These are phyloP conservation scores for Pollenia griseotomentosa DNA, from an alignment of 2,888 invertebrate species.

Conservation along the genomic window DNA sequence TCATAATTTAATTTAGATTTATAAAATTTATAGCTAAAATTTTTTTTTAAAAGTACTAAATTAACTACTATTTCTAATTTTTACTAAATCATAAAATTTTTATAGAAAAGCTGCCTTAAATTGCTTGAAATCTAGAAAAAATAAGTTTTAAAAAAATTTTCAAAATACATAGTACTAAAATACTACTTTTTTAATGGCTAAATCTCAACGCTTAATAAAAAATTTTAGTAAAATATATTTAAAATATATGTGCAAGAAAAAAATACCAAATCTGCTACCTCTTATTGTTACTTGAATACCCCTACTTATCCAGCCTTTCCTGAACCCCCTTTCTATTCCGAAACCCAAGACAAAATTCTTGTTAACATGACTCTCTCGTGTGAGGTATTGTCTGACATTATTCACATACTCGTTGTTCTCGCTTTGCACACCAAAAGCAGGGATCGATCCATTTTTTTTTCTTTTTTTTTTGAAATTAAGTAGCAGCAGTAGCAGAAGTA, in stretches of 20 bases:
- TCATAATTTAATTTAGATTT: too few species aligned
- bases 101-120: too few species aligned
- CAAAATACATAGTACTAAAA: too few species aligned
- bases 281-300: neutral
- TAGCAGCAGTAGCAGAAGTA: conserved; percentile 31
- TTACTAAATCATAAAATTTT: too few species aligned
- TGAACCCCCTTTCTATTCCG: conserved; percentile 25
- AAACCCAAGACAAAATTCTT: conserved; percentile 45
- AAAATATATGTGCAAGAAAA: neutral
- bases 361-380: conserved; percentile 32
- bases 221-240: neutral
- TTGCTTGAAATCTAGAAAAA: too few species aligned
- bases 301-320: neutral
- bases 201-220: too few species aligned
- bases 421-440: conserved; percentile 10
- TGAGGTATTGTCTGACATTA: conserved; percentile 56
- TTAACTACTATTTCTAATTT: too few species aligned
- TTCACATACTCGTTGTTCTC: conserved; percentile 31
- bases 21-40: too few species aligned
- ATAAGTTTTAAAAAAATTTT: too few species aligned
- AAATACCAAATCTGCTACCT: neutral
- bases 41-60: too few species aligned
- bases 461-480: conserved; percentile 8
- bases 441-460: neutral
- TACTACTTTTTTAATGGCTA: too few species aligned